Evolutionary conservation across 2,113 vertebrate species (phyloP).

Genomic region (Nothobranchius kuhntae): DNA sequence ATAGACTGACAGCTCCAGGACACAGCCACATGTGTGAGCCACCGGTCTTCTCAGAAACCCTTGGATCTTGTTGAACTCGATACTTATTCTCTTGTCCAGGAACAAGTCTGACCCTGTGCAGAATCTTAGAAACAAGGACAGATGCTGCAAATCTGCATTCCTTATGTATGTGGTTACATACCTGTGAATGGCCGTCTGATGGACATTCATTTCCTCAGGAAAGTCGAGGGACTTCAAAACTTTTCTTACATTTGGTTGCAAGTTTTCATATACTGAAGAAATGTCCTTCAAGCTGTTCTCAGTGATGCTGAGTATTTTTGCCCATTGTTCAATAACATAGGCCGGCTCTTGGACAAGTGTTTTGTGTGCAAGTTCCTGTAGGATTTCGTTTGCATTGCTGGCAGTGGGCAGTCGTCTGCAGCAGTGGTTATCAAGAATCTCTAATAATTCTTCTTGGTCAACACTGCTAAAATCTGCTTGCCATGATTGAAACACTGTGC

Average conservation of each 20-base stretch:
- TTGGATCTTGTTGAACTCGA: no score
- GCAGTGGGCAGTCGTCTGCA: background rate
- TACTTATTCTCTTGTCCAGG: no score
- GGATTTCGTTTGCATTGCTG: background rate
- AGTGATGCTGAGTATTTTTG: background rate
- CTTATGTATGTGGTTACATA: background rate
- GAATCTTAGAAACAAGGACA: background rate
- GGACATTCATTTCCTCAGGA: background rate
- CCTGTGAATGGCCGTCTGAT: background rate
- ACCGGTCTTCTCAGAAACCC: no score
- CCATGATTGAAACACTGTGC: background rate
- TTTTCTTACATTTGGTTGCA: background rate
- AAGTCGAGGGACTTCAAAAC: background rate
- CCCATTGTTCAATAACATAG: background rate
- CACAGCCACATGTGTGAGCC: no score
- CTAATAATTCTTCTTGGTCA: background rate
- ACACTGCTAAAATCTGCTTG: background rate
- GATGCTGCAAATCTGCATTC: background rate
- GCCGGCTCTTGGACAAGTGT: constrained; percentile 3
- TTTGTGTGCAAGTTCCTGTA: constrained; percentile 5
- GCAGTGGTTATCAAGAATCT: constrained; percentile 8
- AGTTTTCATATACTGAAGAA: background rate
- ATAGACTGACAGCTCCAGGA: no score
- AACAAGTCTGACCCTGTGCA: background rate
- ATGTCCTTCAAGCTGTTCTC: background rate